Base-by-base conservation (phyloP, 2,888 invertebrate species). In the Poecilus cupreus region DNA sequence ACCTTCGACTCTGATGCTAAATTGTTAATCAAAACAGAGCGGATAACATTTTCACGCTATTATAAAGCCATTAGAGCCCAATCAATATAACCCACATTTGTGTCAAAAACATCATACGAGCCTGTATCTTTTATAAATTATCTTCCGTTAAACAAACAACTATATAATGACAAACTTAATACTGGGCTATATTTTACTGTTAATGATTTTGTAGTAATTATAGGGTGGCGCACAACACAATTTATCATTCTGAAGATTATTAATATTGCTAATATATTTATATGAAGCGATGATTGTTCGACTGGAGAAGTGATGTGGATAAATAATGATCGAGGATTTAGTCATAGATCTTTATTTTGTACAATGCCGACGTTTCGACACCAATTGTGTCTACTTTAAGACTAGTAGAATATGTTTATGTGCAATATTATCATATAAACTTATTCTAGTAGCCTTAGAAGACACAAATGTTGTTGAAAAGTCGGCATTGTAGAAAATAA, bases 21-120 rank as follows among this genome's bases (percentile, higher is more conserved):
- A 60, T 60, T 60, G 60, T 26, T 60, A 60, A 60, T 60, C 60
- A 43, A 43, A 43, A 43, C 43, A 43, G 24, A 20, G 5, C 26
- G 60, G 60, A 11, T 54, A 54, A 18, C 18, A 37, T 68, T 68
- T 68, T 68, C 37, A 68, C 64, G 64, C 64, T 68, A 68, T 68
- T 37, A 68, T 68, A 68, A 68, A 68, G 37, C 37, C 64, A 68
- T 68, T 68, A 68, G 64, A 18, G 16, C 37, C 18, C 37, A 68
- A 68, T 68, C 64, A 68, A 68, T 68, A 68, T 37, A 6, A 51
- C 2, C 60, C 60, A 13, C 26, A 26, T 60, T 60, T 60, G 60
- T 60, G 60, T 60, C 60, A 60, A 24, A 26, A 32, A 32, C 4
- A 43, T 11, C 60, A 60, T 60, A 60, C 26, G 60, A n/a, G 54